Evolutionary conservation across 1,140 invertebrate species (phyloP).

Genomic region (Aradophagus sp.): DNA sequence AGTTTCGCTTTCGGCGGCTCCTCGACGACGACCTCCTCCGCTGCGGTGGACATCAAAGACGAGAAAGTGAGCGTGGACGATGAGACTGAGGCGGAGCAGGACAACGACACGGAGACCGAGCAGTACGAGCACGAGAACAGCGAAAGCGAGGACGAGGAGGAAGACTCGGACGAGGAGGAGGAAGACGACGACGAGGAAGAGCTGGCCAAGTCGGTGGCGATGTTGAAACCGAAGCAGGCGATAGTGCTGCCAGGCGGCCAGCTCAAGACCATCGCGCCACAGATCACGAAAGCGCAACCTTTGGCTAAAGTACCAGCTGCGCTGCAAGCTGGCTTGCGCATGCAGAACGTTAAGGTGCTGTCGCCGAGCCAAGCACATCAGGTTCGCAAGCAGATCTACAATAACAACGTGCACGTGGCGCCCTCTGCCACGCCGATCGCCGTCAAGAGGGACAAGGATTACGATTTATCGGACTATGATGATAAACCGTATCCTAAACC

Average conservation of each 20-base stretch:
- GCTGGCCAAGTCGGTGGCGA: conserved; percentile 38
- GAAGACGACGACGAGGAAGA: conserved; percentile 2
- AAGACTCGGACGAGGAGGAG: conserved; percentile 60
- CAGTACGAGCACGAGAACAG: conserved; percentile 65
- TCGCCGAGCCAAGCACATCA: conserved; percentile 64
- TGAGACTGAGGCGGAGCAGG: conserved; percentile 50
- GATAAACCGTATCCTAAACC: conserved; percentile 93
- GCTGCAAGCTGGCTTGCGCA: conserved; percentile 71
- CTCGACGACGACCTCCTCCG: conserved; percentile 4
- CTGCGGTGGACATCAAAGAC: conserved; percentile 32
- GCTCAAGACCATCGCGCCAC: conserved; percentile 65
- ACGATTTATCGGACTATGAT: conserved; percentile 72
- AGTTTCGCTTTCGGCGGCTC: conserved; percentile 63
- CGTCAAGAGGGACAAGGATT: conserved; percentile 68
- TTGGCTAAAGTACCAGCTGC: conserved; percentile 66
- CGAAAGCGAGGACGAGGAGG: conserved; percentile 64
- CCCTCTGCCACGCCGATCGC: conserved; percentile 50
- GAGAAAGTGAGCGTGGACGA: conserved; percentile 49
- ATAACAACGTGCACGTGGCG: conserved; percentile 72
- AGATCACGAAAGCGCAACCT: conserved; percentile 57
- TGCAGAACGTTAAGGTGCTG: conserved; percentile 72
- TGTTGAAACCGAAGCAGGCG: conserved; percentile 59
- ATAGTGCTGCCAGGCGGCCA: conserved; percentile 56
- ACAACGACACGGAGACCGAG: conserved; percentile 60
- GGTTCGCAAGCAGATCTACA: conserved; percentile 72